Base-by-base conservation (phyloP, 2,888 invertebrate species). In the Cosmia trapezina region DNA sequence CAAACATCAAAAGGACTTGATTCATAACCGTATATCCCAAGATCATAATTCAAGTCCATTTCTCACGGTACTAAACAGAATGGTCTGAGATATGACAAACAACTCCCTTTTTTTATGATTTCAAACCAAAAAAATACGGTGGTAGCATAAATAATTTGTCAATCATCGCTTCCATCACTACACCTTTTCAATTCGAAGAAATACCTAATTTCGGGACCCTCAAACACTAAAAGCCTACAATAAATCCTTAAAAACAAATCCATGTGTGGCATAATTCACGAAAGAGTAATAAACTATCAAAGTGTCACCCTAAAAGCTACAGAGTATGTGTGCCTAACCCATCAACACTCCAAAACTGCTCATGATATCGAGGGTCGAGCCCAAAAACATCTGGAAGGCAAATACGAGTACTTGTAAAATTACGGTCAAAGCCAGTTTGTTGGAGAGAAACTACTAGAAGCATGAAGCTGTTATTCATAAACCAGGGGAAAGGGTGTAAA, bases 391-490 rank as follows among this genome's bases (percentile, higher is more conserved):
- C 56, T 65, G 49, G 19, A 71, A 45, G 22, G 22, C 51, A 19
- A 37, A 19, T 5, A 51, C 65, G 14, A 37, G 22, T 5, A 51
- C 65, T 17, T 43, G 22, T n/a, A 73, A 73, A 45, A 73, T 73
- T 41, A 45, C 33, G 43, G 43, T 75, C 49, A 51, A 45, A 59
- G 12, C 33, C 56, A n/a, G 19, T 8, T 22, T 45, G 47, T 47
- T 47, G 11, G 17, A 28, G 14, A n/a, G 1, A 43, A 54, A 62
- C 37, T 54, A 62, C 62, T n/a, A 5, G 41, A n/a, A 41, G 0
- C 12, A 22, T 56, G 43, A 43, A 28, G 65, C 49, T 22, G 7
- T 43, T 43, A 37, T n/a, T 63, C 57, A 76, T 73, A 75, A 73
- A 75, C 51, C 37, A 12, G 12, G 56, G 22, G 7, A n/a, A 51